Base-by-base conservation (phyloP, 1,140 invertebrate species). In the Bombus breviceps region DNA sequence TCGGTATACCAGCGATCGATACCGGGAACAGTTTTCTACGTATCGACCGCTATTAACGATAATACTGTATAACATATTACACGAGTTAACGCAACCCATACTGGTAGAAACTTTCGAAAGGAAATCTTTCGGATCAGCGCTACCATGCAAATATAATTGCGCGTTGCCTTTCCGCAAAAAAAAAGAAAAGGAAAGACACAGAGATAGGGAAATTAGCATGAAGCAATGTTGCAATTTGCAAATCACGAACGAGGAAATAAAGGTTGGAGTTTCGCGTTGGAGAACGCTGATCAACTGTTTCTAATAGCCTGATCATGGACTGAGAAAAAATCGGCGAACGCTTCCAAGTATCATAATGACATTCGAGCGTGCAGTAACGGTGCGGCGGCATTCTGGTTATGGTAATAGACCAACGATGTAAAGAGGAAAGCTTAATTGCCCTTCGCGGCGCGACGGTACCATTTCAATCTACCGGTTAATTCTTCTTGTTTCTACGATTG, bases 221-320 rank as follows among this genome's bases (percentile, higher is more conserved):
- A 68, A 57, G 62, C 80, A 62, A 37, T 66, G 39, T 83, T 78
- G 74, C 47, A 89, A 90, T 90, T 89, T 84, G 77, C 77, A 78
- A 87, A 84, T 32, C 66, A 68, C 80, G 73, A 47, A 47, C 71
- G 68, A 37, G 62, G 64, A 69, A 57, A 76, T 62, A 83, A 68
- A 72, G 37, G 28, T n/a, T 28, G 69, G 62, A 32, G 57, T 68
- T 64, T 81, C 47, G 32, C 47, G 62, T n/a, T 18, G 66, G 28
- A 41, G n/a, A 39, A 62, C 57, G 34, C 28, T 41, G 37, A 62
- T 62, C 57, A 10, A 62, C 4, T 32, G 22, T 22, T 53, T 53
- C 47, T 53, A 53, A 53, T 53, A 53, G 47, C 47, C 32, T 59
- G 73, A 86, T 89, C 66, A 28, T 12, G 2, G 59, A 78, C 69